phyloP scores from a whole-genome alignment of 2,797 vertebrate species.

The Falco naumanni region DNA sequence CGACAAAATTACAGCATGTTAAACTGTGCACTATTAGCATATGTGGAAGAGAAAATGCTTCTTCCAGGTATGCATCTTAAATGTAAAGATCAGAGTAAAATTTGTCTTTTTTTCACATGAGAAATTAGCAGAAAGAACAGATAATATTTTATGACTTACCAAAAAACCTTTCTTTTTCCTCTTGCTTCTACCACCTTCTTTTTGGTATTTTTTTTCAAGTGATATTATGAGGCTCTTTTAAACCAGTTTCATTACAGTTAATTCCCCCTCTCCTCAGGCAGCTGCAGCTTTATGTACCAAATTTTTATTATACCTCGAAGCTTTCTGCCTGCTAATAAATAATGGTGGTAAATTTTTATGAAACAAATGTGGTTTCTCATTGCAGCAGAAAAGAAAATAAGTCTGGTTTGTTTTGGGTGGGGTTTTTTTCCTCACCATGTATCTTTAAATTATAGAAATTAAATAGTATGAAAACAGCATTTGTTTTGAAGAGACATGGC shows the following conservation, averaged over 20 bases:
- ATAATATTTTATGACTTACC: background rate
- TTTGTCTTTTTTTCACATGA: background rate
- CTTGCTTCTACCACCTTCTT: background rate
- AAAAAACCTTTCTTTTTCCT: background rate
- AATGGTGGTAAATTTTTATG: constrained; percentile 19
- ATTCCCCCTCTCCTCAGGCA: constrained; percentile 16
- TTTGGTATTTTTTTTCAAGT: background rate
- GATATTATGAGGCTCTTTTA: background rate
- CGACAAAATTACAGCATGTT: background rate
- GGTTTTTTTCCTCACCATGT: background rate
- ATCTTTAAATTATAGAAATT: background rate
- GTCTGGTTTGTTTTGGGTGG: no score
- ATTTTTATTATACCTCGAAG: constrained; percentile 49
- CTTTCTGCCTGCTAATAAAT: constrained; percentile 61
- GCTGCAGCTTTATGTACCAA: constrained; percentile 5
- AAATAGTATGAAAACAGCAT: background rate
- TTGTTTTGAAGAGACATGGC: background rate
- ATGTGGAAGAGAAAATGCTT: background rate
- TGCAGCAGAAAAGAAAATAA: constrained; percentile 12
- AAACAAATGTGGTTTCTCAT: constrained; percentile 28
- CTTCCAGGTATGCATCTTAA: background rate
- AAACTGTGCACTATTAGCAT: background rate
- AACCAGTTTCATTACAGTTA: constrained; percentile 32
- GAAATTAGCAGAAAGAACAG: background rate
- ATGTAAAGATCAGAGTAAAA: background rate